These are phyloP conservation scores for Melanotaenia duboulayi DNA, from an alignment of 2,113 vertebrate species.

Conservation along the genomic window DNA sequence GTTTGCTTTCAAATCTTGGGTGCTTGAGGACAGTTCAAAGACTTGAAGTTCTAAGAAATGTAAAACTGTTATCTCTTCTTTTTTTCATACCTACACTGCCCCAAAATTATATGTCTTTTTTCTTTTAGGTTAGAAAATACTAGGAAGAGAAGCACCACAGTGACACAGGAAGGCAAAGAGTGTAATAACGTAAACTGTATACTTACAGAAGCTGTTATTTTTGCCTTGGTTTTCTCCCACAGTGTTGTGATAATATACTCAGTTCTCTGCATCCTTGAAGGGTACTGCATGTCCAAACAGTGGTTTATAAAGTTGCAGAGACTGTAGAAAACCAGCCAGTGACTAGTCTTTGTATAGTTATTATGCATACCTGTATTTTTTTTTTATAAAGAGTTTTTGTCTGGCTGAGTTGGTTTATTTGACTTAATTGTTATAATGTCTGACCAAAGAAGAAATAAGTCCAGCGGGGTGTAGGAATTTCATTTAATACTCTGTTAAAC, in stretches of 20 bases:
- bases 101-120: conserved; percentile 14
- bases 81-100: not conserved
- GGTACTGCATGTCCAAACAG: conserved; percentile 15
- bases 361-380: not conserved
- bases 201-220: conserved; percentile 23
- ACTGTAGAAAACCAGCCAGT: not conserved
- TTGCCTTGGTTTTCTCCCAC: conserved; percentile 15
- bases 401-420: not conserved
- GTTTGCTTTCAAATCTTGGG: conserved; percentile 8
- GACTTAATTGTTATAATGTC: conserved; percentile 1
- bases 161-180: conserved; percentile 25
- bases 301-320: not conserved
- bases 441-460: conserved; percentile 10
- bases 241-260: conserved; percentile 19
- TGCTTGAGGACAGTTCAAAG: conserved; percentile 20
- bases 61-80: conserved; percentile 1
- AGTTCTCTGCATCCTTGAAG: conserved; percentile 6
- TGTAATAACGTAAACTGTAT: conserved; percentile 23
- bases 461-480: not conserved
- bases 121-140: conserved; percentile 16
- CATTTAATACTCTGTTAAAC: conserved; percentile 22
- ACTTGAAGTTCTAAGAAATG: conserved; percentile 27
- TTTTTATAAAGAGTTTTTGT: not conserved
- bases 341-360: not conserved
- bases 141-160: conserved; percentile 8